Percentiles rank a stretch among this genome's conserved stretches.
phyloP scores from a whole-genome alignment of 2,888 invertebrate species.

The Deroplatys truncata region DNA sequence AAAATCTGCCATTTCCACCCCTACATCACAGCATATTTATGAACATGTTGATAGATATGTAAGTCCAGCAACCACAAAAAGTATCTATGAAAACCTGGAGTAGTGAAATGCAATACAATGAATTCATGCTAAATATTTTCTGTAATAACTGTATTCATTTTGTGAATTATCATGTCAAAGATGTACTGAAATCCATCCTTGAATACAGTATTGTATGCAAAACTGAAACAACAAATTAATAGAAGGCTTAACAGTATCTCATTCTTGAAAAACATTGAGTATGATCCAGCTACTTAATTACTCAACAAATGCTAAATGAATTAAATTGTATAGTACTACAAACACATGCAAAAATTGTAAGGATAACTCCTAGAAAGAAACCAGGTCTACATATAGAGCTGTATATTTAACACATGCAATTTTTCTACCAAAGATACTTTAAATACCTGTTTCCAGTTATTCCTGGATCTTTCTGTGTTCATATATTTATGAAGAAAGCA shows the following conservation, averaged over 20 bases:
- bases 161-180: background rate
- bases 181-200: background rate
- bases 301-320: background rate
- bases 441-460: background rate
- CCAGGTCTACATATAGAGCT: background rate
- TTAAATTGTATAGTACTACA: background rate
- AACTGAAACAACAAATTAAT: background rate
- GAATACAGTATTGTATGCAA: background rate
- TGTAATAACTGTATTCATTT: background rate
- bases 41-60: conserved; percentile 25
- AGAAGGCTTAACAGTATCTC: background rate
- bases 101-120: background rate
- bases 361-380: background rate
- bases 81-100: conserved; percentile 29
- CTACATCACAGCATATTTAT: conserved; percentile 23
- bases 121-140: background rate
- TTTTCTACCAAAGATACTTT: background rate
- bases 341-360: background rate
- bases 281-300: background rate
- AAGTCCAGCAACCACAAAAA: conserved; percentile 21
- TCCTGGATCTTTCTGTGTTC: background rate
- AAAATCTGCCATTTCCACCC: background rate
- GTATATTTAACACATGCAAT: background rate
- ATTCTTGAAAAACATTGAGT: background rate
- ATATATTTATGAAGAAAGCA: background rate